Base-by-base conservation (phyloP, 2,797 vertebrate species). In the Danionella dracula region DNA sequence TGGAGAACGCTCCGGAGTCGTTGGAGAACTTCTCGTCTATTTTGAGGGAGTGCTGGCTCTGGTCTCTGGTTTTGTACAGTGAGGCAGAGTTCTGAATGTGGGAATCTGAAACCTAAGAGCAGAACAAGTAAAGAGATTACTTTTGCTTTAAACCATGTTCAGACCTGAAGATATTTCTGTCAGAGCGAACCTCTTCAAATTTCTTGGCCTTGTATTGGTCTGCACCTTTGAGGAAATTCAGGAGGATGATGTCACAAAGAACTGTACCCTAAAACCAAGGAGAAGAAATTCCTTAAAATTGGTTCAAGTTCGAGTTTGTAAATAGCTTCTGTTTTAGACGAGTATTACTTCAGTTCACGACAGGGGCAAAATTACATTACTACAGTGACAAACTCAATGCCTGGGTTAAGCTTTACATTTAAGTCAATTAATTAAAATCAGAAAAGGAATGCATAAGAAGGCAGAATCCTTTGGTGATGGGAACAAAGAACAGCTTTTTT, bases 1-100 rank as follows among this genome's bases (percentile, higher is more conserved):
- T 87, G 53, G 94, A 96, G 79, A 87, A 94, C 1, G 93, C 90
- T 31, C 93, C 93, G 0, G 93, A 96, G 71, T 97, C 93, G 0
- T 87, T 94, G 69, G 84, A 93, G 70, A 87, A 88, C 68, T 91
- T 88, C 75, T 94, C 93, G 0, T 85, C 84, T 15, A 83, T 81
- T 72, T 85, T 83, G 62, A 89, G 83, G 0, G 87, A 87, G 58
- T 91, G 65, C 71, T 87, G 83, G 0, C 82, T 78, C 40, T 83
- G 78, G 0, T 73, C 65, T 65, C 79, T 83, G 4, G 70, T 83
- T 66, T 83, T 83, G 16, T 82, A 90, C 4, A 86, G 45, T 6
- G 73, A 76, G 20, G 45, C 3, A 1, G 51, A 53, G 10, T 60
- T 60, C 56, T 82, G 76, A 46, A 83, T 20, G 0, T 79, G 67